These are phyloP conservation scores for Campylomormyrus numenius DNA, from an alignment of 2,113 vertebrate species.

Conservation along the genomic window DNA sequence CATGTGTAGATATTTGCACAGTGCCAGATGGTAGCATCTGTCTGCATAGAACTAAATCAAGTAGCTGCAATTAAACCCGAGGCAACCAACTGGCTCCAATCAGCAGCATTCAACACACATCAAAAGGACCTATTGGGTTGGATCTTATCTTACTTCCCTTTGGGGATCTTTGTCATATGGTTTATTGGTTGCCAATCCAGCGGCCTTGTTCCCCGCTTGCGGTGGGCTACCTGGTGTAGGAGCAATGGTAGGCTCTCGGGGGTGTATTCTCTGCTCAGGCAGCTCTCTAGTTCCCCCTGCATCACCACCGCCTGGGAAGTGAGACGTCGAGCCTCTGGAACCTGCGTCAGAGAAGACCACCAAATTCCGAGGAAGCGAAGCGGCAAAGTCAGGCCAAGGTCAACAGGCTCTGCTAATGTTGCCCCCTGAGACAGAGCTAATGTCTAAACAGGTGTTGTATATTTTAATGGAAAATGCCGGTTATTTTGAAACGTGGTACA, in stretches of 20 bases:
- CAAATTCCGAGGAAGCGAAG: neutral
- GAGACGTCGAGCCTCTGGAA: conserved; percentile 45
- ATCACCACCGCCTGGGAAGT: conserved; percentile 55
- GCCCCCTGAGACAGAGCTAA: neutral
- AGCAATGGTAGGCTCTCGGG: conserved; percentile 50
- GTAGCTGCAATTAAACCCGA: neutral
- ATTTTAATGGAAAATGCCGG: neutral
- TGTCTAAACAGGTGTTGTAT: neutral
- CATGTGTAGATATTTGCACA: conserved; percentile 51
- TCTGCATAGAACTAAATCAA: conserved; percentile 50
- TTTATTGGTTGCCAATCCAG: neutral
- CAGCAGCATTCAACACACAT: neutral
- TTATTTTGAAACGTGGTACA: neutral
- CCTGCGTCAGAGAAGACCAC: conserved; percentile 27
- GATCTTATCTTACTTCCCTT: neutral
- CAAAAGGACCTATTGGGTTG: neutral
- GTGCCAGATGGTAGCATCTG: conserved; percentile 46
- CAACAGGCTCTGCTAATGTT: neutral
- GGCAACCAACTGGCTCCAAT: neutral
- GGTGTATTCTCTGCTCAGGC: conserved; percentile 49
- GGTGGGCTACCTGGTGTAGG: conserved; percentile 48
- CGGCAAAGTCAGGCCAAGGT: neutral
- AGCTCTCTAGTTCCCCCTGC: conserved; percentile 71
- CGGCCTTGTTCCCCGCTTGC: neutral
- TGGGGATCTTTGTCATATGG: neutral